Evolutionary conservation across 2,113 vertebrate species (phyloP).

Genomic region (Prinia subflava): DNA sequence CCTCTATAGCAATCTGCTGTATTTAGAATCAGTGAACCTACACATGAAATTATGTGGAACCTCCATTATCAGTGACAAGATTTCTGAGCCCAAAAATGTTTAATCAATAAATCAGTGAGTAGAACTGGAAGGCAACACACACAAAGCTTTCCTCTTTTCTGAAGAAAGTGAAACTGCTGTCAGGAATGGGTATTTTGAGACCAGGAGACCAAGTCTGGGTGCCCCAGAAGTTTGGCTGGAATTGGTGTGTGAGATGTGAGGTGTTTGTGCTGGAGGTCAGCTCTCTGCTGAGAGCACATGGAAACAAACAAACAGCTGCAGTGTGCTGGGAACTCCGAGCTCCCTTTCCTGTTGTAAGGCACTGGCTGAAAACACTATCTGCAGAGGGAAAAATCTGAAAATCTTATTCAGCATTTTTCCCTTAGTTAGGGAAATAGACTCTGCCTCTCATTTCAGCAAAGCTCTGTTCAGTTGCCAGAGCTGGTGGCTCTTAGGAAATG

Average conservation of each 20-base stretch:
- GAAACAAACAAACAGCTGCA: not conserved
- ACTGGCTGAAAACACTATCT: not conserved
- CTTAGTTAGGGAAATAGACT: not conserved
- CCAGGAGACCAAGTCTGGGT: not conserved
- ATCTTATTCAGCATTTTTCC: conserved; percentile 13
- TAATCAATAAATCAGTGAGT: not conserved
- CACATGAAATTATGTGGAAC: not conserved
- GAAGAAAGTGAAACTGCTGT: not conserved
- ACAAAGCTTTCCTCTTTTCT: not conserved
- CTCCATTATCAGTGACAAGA: not conserved
- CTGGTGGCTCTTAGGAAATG: not conserved
- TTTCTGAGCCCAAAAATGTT: not conserved
- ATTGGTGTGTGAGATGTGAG: not conserved
- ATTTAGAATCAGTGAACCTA: not conserved
- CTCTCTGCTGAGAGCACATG: not conserved
- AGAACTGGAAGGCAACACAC: not conserved
- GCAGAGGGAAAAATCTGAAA: not conserved
- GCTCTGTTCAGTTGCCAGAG: not conserved
- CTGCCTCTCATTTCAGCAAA: not conserved
- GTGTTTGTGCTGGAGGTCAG: rapidly evolving
- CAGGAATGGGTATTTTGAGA: not conserved
- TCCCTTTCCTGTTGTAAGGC: not conserved
- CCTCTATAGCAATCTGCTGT: not conserved
- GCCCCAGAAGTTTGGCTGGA: not conserved
- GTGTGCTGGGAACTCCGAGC: not conserved